Evolutionary conservation across 2,888 invertebrate species (phyloP), one percentile per base, ranked within the genome.

Genomic region (Oithona nana): DNA sequence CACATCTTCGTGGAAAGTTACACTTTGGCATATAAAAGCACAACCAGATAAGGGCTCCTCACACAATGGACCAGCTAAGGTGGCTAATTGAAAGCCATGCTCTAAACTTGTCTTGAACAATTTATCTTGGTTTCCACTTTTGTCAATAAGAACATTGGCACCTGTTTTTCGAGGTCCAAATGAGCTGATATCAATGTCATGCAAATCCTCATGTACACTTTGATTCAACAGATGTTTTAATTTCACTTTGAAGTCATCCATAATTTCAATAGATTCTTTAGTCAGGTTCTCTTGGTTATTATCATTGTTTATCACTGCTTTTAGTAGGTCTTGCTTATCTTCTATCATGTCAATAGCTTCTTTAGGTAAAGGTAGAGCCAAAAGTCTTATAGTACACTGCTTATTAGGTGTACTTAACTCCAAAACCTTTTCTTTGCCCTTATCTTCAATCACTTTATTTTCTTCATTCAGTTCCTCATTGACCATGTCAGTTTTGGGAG

Each of bases 41-140:
- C 95, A 90, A 1, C 95, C 95, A 76, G 85, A 86, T 83, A 98
- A 83, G 1, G 94, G 93, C 71, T 98, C 98, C 69, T 94, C 93
- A 74, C 97, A 98, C 54, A 98, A 73, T 0, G 97, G 97, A 0
- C 98, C 98, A 51, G 88, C 82, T 61, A 85, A 74, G 28, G 89
- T 81, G 4, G 88, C 86, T 73, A 90, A 73, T 78, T 89, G 86
- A 74, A 92, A 83, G 8, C 88, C 90, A 74, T 86, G 88, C 2
- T 39, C 39, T 11, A 39, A 6, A 39, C 39, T 39, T 6, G 8
- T 39, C 16, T 6, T 11, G 16, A 11, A 39, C n/a, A n/a, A n/a
- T n/a, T n/a, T n/a, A 39, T 39, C 16, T 6, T 39, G 8, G 16
- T 11, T 39, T 39, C 16, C 28, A 28, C 28, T n/a, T 2, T 24